Conservation (phyloP, 1,140 invertebrate species). For the Coptotermes formosanus region DNA sequence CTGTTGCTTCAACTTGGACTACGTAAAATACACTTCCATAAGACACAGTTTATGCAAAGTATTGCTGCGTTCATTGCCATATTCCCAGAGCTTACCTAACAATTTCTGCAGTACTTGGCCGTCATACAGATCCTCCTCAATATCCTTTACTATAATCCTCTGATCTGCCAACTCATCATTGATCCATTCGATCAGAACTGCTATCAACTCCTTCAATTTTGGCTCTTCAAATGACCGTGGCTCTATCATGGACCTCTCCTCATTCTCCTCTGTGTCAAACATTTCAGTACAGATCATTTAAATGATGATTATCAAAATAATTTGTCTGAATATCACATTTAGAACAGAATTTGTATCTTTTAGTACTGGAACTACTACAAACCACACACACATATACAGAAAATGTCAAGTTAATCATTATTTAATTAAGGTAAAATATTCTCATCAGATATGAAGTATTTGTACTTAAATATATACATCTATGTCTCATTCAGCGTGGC, state of each 20-base stretch:
- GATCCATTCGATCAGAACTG: conserved; percentile 95
- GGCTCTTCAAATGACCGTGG: conserved; percentile 82
- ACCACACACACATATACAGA: background rate
- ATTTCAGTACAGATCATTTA: background rate
- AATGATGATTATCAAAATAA: too few relatives aligned
- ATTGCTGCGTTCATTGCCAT: background rate
- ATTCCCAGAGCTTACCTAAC: conserved; percentile 59
- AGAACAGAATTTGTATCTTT: background rate
- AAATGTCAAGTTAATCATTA: background rate
- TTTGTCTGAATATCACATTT: too few relatives aligned
- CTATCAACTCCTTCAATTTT: conserved; percentile 82
- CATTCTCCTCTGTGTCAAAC: conserved; percentile 78
- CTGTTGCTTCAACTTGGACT: too few relatives aligned
- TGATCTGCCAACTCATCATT: conserved; percentile 97
- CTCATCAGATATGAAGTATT: background rate
- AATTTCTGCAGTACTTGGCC: conserved; percentile 97
- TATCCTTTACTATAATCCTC: conserved; percentile 95
- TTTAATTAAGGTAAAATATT: background rate
- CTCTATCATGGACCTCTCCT: conserved; percentile 95
- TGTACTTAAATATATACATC: conserved; percentile 27
- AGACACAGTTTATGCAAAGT: background rate
- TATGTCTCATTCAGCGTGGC: too few relatives aligned
- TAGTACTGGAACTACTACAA: background rate
- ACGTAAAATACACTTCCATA: too few relatives aligned
- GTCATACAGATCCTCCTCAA: conserved; percentile 98